phyloP scores from a whole-genome alignment of 2,888 invertebrate genomes.

The Chrysomela aeneicollis region DNA sequence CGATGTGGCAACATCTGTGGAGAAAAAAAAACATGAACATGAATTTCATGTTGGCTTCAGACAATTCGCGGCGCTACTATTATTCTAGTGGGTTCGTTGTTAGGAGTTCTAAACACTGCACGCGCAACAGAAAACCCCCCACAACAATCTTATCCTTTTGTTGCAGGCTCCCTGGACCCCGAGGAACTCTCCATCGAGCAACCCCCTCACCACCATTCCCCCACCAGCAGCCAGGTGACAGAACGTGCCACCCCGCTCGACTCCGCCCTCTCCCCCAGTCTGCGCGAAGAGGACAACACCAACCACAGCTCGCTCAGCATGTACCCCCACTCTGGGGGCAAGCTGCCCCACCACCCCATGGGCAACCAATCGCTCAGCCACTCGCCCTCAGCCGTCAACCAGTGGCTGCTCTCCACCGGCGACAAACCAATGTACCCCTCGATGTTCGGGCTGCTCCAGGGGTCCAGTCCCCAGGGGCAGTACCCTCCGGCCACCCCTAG shows the following conservation, averaged over 20 bases:
- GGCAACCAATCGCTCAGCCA: slow-evolving; percentile 75
- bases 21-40: too few species aligned
- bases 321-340: slow-evolving; percentile 60
- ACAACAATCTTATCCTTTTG: slow-evolving; percentile 14
- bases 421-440: slow-evolving; percentile 72
- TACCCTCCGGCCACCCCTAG: slow-evolving; percentile 63
- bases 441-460: slow-evolving; percentile 71
- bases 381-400: slow-evolving; percentile 70
- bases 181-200: slow-evolving; percentile 78
- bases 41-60: too few species aligned
- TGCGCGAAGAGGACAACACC: slow-evolving; percentile 78
- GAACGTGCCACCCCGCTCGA: slow-evolving; percentile 66
- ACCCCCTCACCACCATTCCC: slow-evolving; percentile 53
- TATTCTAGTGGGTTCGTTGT: too few species aligned
- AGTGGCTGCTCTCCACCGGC: slow-evolving; percentile 77
- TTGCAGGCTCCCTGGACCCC: slow-evolving; percentile 78
- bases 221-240: slow-evolving; percentile 62
- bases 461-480: slow-evolving; percentile 66
- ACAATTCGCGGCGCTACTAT: too few species aligned
- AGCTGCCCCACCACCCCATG: slow-evolving; percentile 59
- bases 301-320: slow-evolving; percentile 74
- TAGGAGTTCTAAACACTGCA: too few species aligned
- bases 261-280: slow-evolving; percentile 67
- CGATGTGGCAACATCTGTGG: too few species aligned
- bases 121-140: too few species aligned